Conservation (phyloP, 2,888 invertebrate species). For the Xylota segnis region DNA sequence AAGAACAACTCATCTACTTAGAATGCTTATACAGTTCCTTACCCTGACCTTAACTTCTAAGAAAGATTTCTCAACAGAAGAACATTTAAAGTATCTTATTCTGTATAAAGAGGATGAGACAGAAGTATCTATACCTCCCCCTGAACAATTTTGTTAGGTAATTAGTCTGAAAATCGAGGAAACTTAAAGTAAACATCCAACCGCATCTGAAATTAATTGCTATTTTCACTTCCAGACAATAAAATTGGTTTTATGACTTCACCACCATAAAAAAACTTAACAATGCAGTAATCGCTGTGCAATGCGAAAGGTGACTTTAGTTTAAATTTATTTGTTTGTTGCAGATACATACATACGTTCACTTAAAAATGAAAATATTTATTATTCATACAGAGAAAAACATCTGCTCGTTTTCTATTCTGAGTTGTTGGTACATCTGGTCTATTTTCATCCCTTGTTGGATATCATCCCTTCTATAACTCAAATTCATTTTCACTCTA, state of each 20-base stretch:
- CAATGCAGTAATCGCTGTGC: neutral
- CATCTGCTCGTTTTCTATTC: constrained; percentile 7
- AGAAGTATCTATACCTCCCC: neutral
- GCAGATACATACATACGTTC: too few species aligned
- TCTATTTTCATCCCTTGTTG: constrained; percentile 22
- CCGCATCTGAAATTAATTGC: constrained; percentile 27
- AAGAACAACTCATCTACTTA: neutral
- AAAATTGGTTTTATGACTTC: constrained; percentile 15
- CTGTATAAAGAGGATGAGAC: too few species aligned
- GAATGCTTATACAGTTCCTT: neutral
- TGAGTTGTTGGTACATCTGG: neutral
- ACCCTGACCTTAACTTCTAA: neutral
- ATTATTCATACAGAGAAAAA: neutral
- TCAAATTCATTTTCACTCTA: neutral
- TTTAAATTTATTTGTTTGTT: neutral
- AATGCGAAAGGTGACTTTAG: neutral
- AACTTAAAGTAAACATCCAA: constrained; percentile 31
- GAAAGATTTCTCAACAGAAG: neutral
- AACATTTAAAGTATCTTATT: neutral
- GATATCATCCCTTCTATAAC: neutral
- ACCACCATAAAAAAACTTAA: neutral
- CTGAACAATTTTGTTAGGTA: constrained; percentile 10
- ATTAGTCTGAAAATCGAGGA: constrained; percentile 5
- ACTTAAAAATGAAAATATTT: neutral
- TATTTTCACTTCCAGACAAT: constrained; percentile 24